Evolutionary conservation across 2,797 vertebrate species (phyloP).

Genomic region (Spondyliosoma cantharus): DNA sequence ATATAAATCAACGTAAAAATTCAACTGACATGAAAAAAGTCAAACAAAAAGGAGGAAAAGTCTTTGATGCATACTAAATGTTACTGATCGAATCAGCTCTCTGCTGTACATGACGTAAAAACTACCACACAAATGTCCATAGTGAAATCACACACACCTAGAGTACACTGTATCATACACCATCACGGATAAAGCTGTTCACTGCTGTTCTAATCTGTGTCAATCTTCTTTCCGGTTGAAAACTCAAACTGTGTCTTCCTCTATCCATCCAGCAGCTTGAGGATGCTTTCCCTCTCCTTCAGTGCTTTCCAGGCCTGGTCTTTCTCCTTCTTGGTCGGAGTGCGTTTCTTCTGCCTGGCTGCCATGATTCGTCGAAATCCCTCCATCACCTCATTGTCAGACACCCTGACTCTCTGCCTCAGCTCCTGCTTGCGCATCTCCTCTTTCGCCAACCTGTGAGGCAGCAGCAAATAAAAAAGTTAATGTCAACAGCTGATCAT

Average conservation of each 20-base stretch:
- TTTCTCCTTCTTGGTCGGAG: slow-evolving; percentile 98
- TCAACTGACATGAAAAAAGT: slow-evolving; percentile 12
- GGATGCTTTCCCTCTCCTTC: slow-evolving; percentile 97
- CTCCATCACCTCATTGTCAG: slow-evolving; percentile 98
- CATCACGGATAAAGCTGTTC: slow-evolving; percentile 33
- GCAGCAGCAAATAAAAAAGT: neutral
- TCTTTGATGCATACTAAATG: slow-evolving; percentile 28
- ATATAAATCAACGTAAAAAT: slow-evolving; percentile 54
- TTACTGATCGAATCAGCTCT: slow-evolving; percentile 38
- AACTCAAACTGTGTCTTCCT: slow-evolving; percentile 1
- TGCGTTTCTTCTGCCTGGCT: slow-evolving; percentile 97
- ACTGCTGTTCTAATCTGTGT: slow-evolving; percentile 22
- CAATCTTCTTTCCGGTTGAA: neutral
- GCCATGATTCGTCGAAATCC: slow-evolving; percentile 99
- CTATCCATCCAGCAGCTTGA: slow-evolving; percentile 93
- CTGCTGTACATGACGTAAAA: slow-evolving; percentile 45
- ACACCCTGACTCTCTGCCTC: slow-evolving; percentile 94
- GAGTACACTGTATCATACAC: slow-evolving; percentile 33
- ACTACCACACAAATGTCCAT: slow-evolving; percentile 37
- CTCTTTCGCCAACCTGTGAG: slow-evolving; percentile 91
- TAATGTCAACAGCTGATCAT: neutral
- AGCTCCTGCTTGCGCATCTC: slow-evolving; percentile 96
- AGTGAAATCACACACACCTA: slow-evolving; percentile 45
- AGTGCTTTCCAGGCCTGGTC: slow-evolving; percentile 98
- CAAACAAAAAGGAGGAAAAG: slow-evolving; percentile 27